Conservation (phyloP, 2,797 vertebrate genomes). For the Babyrousa celebensis region DNA sequence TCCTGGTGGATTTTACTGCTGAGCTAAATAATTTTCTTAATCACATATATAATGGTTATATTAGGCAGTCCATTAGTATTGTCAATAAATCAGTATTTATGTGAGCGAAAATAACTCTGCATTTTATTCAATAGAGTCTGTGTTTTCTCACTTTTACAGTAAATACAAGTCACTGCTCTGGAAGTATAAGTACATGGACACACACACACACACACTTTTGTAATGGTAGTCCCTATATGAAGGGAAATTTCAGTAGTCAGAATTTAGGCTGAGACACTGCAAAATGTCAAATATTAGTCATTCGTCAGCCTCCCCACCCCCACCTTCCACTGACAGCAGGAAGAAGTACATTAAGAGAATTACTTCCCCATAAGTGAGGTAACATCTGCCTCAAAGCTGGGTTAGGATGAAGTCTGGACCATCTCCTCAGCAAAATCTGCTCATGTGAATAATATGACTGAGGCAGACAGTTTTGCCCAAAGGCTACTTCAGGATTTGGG, state of each 20-base stretch:
- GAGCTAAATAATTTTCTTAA: conserved; percentile 66
- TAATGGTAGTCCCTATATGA: not conserved
- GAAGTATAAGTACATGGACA: not conserved
- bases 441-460: conserved; percentile 63
- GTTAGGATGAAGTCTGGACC: conserved; percentile 76
- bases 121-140: conserved; percentile 31
- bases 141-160: conserved; percentile 24
- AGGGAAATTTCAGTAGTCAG: conserved; percentile 68
- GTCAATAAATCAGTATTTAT: conserved; percentile 42
- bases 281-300: conserved; percentile 79
- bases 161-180: conserved; percentile 34
- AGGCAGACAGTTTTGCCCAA: not conserved
- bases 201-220: not conserved
- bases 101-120: conserved; percentile 58
- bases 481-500: conserved; percentile 33
- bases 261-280: conserved; percentile 49
- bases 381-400: conserved; percentile 88
- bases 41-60: not conserved
- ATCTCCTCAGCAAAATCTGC: conserved; percentile 45
- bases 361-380: conserved; percentile 80
- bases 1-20: conserved; percentile 3
- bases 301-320: not conserved
- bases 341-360: conserved; percentile 83
- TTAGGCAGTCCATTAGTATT: conserved; percentile 60
- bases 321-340: conserved; percentile 56